phyloP scores from a whole-genome alignment of 2,888 invertebrate genomes.

The Hofmannophila pseudospretella region DNA sequence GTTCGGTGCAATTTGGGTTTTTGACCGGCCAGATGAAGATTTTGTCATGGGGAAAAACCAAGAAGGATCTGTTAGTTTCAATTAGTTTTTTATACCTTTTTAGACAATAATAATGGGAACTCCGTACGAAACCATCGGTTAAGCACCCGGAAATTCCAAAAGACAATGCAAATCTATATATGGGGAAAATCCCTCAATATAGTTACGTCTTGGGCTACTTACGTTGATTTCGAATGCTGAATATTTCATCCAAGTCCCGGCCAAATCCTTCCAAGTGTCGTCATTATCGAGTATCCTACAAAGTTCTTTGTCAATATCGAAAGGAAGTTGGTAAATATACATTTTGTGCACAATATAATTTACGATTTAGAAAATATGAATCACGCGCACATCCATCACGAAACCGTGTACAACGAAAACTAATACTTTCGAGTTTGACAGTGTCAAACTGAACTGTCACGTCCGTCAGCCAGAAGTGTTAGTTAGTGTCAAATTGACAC shows the following conservation, averaged over 20 bases:
- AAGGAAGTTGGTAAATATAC: constrained; percentile 87
- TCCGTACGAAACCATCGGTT: background rate
- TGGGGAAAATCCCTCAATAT: constrained; percentile 38
- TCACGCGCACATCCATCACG: background rate
- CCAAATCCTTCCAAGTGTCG: constrained; percentile 89
- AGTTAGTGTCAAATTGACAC: background rate
- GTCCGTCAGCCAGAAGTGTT: no score
- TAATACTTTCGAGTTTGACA: constrained; percentile 6
- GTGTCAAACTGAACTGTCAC: constrained; percentile 4
- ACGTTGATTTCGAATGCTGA: constrained; percentile 77
- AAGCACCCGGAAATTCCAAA: constrained; percentile 19
- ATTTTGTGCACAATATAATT: no score
- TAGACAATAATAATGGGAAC: no score
- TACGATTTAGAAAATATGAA: constrained; percentile 1
- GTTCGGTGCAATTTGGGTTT: no score
- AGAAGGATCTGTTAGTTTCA: no score
- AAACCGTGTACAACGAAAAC: background rate
- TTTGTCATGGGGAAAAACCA: no score
- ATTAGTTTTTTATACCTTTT: no score
- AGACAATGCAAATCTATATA: constrained; percentile 5
- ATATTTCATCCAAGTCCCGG: constrained; percentile 81
- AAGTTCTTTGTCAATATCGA: constrained; percentile 81
- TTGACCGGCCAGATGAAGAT: no score
- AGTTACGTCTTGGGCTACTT: constrained; percentile 28
- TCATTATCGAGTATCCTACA: constrained; percentile 88